Conservation (phyloP, 2,797 vertebrate species). For the Chiroxiphia lanceolata region DNA sequence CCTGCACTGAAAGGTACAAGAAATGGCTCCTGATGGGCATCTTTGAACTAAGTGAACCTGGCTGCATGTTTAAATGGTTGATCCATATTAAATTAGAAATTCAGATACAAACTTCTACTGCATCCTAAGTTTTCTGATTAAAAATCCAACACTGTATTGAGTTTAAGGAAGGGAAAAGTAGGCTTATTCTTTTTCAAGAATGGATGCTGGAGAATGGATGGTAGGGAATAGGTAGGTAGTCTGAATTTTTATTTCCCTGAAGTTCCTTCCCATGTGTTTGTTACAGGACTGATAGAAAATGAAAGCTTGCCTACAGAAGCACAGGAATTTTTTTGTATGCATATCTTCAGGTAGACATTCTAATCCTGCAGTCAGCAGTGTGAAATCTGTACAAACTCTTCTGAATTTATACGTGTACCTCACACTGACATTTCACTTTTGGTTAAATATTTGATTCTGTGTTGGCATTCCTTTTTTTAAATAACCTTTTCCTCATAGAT, state of each 20-base stretch:
- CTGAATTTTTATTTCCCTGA: neutral
- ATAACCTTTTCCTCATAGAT: neutral
- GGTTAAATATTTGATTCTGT: neutral
- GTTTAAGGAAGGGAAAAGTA: neutral
- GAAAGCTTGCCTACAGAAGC: neutral
- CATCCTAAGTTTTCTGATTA: neutral
- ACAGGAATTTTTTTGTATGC: neutral
- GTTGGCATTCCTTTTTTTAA: neutral
- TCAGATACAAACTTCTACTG: neutral
- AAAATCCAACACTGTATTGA: neutral
- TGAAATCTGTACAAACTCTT: neutral
- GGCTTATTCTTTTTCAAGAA: neutral
- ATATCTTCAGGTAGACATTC: neutral
- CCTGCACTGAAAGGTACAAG: neutral
- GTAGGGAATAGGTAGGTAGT: neutral
- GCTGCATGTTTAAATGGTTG: neutral
- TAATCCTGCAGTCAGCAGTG: neutral
- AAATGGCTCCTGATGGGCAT: neutral
- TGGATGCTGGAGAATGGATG: neutral
- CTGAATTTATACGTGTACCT: neutral
- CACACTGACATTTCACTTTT: neutral
- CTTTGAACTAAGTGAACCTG: neutral
- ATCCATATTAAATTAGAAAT: neutral
- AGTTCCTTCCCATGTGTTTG: neutral
- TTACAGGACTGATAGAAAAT: neutral